phyloP scores from a whole-genome alignment of 2,797 vertebrate species.

The Hirundo rustica region DNA sequence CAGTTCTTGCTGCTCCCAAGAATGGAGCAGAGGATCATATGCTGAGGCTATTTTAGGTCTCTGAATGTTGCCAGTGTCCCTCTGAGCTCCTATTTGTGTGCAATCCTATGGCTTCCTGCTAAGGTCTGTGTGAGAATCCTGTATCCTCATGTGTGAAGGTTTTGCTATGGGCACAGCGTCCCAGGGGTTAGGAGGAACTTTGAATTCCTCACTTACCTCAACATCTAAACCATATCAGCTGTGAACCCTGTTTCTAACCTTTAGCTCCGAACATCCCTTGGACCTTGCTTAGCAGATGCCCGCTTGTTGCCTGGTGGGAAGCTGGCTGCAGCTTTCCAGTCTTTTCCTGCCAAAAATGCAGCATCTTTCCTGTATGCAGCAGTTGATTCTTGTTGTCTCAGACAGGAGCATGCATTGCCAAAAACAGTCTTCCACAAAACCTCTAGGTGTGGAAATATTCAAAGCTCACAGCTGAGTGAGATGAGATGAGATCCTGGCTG shows the following conservation, averaged over 20 bases:
- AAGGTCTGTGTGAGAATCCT: background rate
- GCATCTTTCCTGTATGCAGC: background rate
- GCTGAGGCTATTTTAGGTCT: conserved; percentile 50
- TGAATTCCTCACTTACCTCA: background rate
- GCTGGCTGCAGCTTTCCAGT: background rate
- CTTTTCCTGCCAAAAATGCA: background rate
- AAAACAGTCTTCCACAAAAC: accelerated
- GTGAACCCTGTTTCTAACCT: background rate
- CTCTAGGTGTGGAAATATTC: background rate
- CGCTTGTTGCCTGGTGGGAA: accelerated
- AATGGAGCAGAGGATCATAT: conserved; percentile 43
- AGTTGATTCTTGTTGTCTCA: background rate
- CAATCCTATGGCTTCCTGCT: background rate
- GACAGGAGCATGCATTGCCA: accelerated
- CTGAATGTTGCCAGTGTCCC: background rate
- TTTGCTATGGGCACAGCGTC: background rate
- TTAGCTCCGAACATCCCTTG: background rate
- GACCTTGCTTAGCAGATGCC: background rate
- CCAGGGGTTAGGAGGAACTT: background rate
- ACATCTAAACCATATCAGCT: background rate
- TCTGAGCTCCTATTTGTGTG: background rate
- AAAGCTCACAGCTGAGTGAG: background rate
- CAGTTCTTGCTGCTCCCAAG: background rate
- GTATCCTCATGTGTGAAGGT: background rate
- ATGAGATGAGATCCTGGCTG: background rate